These are phyloP conservation scores for Hoplostethus atlanticus DNA, from an alignment of 2,797 vertebrate species.

Conservation along the genomic window DNA sequence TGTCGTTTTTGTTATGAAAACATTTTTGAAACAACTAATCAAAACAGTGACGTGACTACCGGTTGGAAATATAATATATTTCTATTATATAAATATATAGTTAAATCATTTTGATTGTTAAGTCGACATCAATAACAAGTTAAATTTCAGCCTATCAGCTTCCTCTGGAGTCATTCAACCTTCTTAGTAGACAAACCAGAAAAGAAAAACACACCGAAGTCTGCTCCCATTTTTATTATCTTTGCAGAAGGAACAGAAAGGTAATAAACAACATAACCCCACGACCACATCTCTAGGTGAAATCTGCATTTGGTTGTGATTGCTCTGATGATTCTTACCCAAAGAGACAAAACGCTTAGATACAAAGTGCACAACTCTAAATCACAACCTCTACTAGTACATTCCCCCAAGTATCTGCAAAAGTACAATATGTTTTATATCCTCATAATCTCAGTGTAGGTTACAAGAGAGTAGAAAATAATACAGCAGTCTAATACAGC, in stretches of 20 bases:
- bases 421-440: neutral
- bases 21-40: no score
- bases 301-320: neutral
- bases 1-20: no score
- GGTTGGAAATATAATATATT: no score
- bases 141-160: no score
- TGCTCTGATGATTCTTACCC: neutral
- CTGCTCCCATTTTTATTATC: slow-evolving; percentile 22
- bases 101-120: no score
- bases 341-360: neutral
- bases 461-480: slow-evolving; percentile 8
- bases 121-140: no score
- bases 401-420: neutral
- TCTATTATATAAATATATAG: no score
- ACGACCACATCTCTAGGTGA: neutral
- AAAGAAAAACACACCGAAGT: neutral
- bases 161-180: no score
- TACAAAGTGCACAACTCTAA: neutral
- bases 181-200: neutral
- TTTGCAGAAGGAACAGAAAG: slow-evolving; percentile 19
- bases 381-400: neutral
- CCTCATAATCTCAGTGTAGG: neutral
- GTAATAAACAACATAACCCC: neutral
- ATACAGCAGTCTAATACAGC: neutral
- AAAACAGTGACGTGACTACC: no score